A percentile compares a stretch with the other conserved stretches of the same genome.
Conservation (phyloP, 2,113 vertebrate genomes). For the Chaetodon auriga region DNA sequence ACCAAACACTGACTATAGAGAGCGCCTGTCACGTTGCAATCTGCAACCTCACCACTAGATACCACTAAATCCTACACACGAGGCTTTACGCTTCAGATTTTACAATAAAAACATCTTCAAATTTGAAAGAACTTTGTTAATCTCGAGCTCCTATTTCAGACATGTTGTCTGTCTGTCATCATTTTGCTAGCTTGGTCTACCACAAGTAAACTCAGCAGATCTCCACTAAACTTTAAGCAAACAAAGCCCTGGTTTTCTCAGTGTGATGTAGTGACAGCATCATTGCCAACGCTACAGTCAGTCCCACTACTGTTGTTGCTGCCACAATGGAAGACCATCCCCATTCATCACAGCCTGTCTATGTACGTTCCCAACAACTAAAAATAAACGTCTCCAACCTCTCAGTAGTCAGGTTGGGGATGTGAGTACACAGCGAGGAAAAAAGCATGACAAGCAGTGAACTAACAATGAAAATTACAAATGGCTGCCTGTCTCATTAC, state of each 20-base stretch:
- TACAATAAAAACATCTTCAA: not conserved
- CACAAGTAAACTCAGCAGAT: not conserved
- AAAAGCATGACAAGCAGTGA: constrained; percentile 55
- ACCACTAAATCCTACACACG: no score
- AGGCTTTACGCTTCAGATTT: not conserved
- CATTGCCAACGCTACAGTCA: constrained; percentile 58
- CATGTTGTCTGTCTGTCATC: not conserved
- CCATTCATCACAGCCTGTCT: constrained; percentile 68
- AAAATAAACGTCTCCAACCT: constrained; percentile 71
- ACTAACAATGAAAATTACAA: constrained; percentile 60
- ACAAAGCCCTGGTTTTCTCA: constrained; percentile 20
- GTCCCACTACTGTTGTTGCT: constrained; percentile 58
- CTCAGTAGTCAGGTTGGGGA: constrained; percentile 54
- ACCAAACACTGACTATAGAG: no score
- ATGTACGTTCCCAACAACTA: constrained; percentile 44
- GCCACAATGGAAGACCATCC: constrained; percentile 57
- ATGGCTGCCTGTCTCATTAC: constrained; percentile 73
- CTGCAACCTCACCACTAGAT: no score
- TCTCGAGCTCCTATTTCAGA: not conserved
- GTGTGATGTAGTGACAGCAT: constrained; percentile 49
- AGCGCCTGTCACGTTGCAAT: not conserved
- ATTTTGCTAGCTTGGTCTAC: not conserved
- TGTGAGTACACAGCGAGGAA: constrained; percentile 57
- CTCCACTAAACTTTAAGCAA: constrained; percentile 14
- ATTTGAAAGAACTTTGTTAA: not conserved